These are phyloP conservation scores for Stenolophus ochropezus DNA, from an alignment of 2,888 invertebrate genomes.

Conservation along the genomic window DNA sequence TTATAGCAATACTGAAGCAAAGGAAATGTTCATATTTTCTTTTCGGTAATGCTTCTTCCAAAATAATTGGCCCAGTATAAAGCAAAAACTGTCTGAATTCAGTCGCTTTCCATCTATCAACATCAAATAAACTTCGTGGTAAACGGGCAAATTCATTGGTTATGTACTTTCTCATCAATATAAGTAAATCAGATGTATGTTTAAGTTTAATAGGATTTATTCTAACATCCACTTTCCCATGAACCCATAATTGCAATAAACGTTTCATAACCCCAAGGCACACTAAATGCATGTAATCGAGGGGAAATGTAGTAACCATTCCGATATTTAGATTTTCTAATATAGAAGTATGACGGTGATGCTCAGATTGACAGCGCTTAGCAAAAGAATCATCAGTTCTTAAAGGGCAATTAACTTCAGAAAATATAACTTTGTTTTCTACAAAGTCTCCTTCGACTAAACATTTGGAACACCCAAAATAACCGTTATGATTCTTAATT, in stretches of 20 bases:
- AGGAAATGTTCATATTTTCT: constrained; percentile 63
- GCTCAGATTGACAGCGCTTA: constrained; percentile 60
- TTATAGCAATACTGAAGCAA: constrained; percentile 61
- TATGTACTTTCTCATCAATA: constrained; percentile 41
- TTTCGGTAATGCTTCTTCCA: constrained; percentile 59
- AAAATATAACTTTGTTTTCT: constrained; percentile 52
- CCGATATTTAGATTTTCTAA: constrained; percentile 60
- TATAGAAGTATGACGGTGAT: constrained; percentile 61
- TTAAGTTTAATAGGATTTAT: constrained; percentile 38
- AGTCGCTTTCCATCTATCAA: constrained; percentile 64
- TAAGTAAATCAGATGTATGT: background rate
- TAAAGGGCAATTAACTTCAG: constrained; percentile 38
- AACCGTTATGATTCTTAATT: constrained; percentile 62
- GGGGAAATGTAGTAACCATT: constrained; percentile 61
- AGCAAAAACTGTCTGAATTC: constrained; percentile 64
- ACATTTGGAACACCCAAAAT: constrained; percentile 63
- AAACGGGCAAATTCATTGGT: constrained; percentile 63
- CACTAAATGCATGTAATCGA: constrained; percentile 61
- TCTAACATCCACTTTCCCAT: constrained; percentile 54
- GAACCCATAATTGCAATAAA: constrained; percentile 59
- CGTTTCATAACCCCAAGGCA: constrained; percentile 63
- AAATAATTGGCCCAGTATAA: constrained; percentile 64
- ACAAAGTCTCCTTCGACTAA: constrained; percentile 59
- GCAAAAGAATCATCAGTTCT: constrained; percentile 58
- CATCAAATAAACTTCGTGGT: constrained; percentile 62